Percentiles rank a stretch among this genome's conserved stretches.
Evolutionary conservation across 2,888 invertebrate species (phyloP).

Genomic region (Ophonus ardosiacus): DNA sequence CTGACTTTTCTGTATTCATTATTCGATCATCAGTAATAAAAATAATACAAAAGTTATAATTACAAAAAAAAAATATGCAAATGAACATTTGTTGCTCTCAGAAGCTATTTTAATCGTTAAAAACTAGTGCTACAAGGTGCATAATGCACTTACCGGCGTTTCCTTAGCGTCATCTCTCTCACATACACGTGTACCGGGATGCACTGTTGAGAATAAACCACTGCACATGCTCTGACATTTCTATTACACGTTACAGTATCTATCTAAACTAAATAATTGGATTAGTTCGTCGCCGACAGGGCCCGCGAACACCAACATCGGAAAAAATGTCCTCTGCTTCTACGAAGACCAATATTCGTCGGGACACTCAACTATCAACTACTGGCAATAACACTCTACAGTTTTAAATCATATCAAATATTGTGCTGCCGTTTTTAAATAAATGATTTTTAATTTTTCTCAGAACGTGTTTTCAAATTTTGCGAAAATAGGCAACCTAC

Average conservation of each 20-base stretch:
- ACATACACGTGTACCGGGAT: constrained; percentile 54
- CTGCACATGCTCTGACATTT: constrained; percentile 73
- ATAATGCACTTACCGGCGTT: constrained; percentile 24
- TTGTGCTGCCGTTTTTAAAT: background rate
- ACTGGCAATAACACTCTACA: background rate
- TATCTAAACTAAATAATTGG: constrained; percentile 73
- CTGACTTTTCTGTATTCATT: background rate
- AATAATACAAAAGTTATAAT: constrained; percentile 8
- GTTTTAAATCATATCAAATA: background rate
- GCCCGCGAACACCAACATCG: constrained; percentile 58
- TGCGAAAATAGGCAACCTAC: constrained; percentile 43
- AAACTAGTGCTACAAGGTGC: constrained; percentile 11
- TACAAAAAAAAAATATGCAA: constrained; percentile 15
- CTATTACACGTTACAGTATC: constrained; percentile 69
- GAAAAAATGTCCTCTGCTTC: constrained; percentile 49
- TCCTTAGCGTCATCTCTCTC: constrained; percentile 55
- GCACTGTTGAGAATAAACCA: constrained; percentile 65
- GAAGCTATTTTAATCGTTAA: constrained; percentile 24
- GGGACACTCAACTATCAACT: background rate
- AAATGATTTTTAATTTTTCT: background rate
- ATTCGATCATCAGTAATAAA: background rate
- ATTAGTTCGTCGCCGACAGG: constrained; percentile 72
- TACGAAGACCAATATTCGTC: background rate
- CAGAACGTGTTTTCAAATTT: constrained; percentile 3
- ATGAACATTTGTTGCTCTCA: constrained; percentile 7